phyloP scores from a whole-genome alignment of 2,888 invertebrate genomes.

The Ectropis crepuscularia region DNA sequence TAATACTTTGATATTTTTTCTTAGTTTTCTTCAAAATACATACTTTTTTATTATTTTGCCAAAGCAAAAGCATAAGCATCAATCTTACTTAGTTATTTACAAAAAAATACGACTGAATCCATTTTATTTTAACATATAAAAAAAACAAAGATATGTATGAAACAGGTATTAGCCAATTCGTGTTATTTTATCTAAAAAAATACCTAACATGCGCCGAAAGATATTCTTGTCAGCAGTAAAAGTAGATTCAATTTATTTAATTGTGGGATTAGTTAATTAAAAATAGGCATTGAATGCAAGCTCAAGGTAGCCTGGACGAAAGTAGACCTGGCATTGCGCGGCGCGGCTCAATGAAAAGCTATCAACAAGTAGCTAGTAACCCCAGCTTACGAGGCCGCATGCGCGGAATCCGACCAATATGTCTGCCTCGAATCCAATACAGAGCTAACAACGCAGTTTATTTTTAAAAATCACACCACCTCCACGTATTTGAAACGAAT shows the following conservation, averaged over 20 bases:
- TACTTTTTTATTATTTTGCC: too few species aligned
- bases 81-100: too few species aligned
- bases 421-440: slow-evolving; percentile 42
- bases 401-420: slow-evolving; percentile 62
- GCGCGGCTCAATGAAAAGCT: slow-evolving; percentile 71
- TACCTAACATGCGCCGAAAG: neutral
- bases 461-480: slow-evolving; percentile 15
- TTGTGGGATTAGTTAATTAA: neutral
- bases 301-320: slow-evolving; percentile 24
- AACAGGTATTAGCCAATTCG: too few species aligned
- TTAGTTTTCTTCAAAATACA: too few species aligned
- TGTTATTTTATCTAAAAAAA: neutral
- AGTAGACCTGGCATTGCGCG: slow-evolving; percentile 68
- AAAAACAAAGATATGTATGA: too few species aligned
- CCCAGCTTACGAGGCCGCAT: slow-evolving; percentile 56
- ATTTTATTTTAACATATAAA: too few species aligned
- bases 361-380: slow-evolving; percentile 77
- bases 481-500: neutral
- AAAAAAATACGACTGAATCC: too few species aligned
- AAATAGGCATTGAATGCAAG: slow-evolving; percentile 7
- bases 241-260: too few species aligned
- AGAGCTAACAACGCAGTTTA: slow-evolving; percentile 26
- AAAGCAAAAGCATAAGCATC: too few species aligned
- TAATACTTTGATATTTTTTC: too few species aligned
- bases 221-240: too few species aligned